Base-by-base conservation (phyloP, 2,888 invertebrate species). In the Cantharis nigra region DNA sequence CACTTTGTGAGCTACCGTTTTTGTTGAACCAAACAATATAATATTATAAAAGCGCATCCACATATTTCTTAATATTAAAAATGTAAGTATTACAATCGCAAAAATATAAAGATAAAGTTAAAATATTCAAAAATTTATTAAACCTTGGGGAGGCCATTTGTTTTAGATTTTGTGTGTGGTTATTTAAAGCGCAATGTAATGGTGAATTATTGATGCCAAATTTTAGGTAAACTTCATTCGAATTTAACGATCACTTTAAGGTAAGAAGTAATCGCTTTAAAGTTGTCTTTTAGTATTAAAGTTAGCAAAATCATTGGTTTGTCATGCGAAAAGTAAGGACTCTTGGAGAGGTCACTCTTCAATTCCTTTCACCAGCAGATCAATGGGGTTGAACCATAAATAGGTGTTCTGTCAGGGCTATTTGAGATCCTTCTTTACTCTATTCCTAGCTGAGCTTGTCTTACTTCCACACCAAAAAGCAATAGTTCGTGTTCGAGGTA, bases 311-410 rank as follows among this genome's bases (percentile, higher is more conserved):
- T 82, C 79, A 82, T 81, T 82, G 81, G 80, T 79, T 78, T 82
- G 82, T 80, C 81, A 80, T 81, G 78, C 75, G 79, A 80, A 79
- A 79, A 78, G 80, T 81, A 79, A 81, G 81, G 80, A 82, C 80
- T 81, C 80, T 79, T 79, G 72, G 80, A 82, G 79, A 83, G 83
- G 83, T 83, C 83, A 82, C 76, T 76, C 67, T 79, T 78, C 80
- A 83, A 82, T 84, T 83, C 83, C 83, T 84, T 85, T 84, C 83
- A 83, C 81, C 83, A 80, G 80, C 82, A 84, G 85, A 85, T 85
- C 85, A 85, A 84, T 84, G 84, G 80, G 85, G 84, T 85, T 84
- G 83, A 83, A 84, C 85, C 84, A 85, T 85, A 85, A 49, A 85
- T 85, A 85, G 85, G 84, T 85, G 82, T 85, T 82, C 84, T 83